Base-by-base conservation (phyloP, 2,888 invertebrate species). In the Lithophane ornitopus region DNA sequence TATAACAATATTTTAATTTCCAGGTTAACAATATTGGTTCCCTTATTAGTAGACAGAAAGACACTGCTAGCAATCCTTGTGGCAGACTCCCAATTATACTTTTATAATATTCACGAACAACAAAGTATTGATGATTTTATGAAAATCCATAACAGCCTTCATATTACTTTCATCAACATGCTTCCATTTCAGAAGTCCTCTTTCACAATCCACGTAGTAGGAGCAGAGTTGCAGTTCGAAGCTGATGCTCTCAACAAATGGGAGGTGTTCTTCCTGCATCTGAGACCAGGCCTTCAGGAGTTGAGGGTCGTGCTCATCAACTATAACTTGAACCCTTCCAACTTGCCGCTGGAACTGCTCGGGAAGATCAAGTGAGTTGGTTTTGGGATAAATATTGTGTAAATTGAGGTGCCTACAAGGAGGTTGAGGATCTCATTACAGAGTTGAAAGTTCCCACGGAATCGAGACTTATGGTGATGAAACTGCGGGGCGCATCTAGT, bases 141-240 rank as follows among this genome's bases (percentile, higher is more conserved):
- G 52, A 11, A 52, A 52, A n/a, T 11, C 52, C n/a, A 52, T 16
- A 16, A 46, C 6, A 14, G 0, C 3, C 34, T 34, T 34, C n/a
- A 34, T 44, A 46, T 16, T 46, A 16, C 52, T 3, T 11, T n/a
- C 52, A 54, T n/a, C 52, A 54, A 54, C 0, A 54, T 54, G 6
- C 54, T 54, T 26, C 19, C 9, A 59, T 59, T 86, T 7, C 88
- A 96, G 96, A 94, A 92, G 56, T 80, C 93, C 0, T 84, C 90
- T 0, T 94, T 91, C 87, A 93, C 91, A 0, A 89, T 98, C 58
- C 97, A 97, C 91, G 91, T 97, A 39, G 95, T 97, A 44, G 98
- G 98, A 0, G 98, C 98, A 0, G 98, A 98, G 90, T 95, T 98
- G 44, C 97, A 98, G 76, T 98, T 98, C 87, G 98, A 98, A 92